Percentiles rank a stretch among this genome's conserved stretches.
Evolutionary conservation across 1,140 invertebrate species (phyloP).

Genomic region (Calosoma granatense): DNA sequence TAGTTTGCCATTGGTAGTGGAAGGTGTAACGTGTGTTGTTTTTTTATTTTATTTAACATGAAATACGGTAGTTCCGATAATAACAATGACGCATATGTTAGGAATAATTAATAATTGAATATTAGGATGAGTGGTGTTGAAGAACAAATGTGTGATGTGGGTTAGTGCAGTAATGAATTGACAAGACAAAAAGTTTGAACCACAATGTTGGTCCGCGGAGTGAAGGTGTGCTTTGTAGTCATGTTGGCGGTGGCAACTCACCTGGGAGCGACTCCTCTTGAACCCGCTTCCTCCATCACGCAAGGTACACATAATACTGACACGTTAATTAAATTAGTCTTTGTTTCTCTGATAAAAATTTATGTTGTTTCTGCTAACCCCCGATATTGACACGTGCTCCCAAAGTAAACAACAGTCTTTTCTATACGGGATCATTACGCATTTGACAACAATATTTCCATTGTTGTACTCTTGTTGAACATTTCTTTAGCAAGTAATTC

Average conservation of each 20-base stretch:
- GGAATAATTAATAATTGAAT: background rate
- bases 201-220: background rate
- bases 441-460: no score
- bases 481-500: no score
- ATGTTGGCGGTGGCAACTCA: conserved; percentile 1
- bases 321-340: no score
- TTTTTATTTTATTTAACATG: background rate
- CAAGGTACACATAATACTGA: background rate
- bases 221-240: background rate
- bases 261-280: conserved; percentile 6
- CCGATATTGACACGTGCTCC: no score
- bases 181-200: background rate
- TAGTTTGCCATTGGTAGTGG: background rate
- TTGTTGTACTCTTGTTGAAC: no score
- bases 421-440: no score
- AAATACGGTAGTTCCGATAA: background rate
- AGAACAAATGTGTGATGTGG: background rate
- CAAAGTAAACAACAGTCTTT: no score
- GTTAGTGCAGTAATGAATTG: background rate
- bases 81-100: conserved; percentile 1
- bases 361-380: no score
- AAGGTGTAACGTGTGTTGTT: background rate
- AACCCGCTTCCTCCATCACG: conserved; percentile 1
- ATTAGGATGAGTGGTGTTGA: background rate
- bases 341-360: no score